Evolutionary conservation across 1,140 invertebrate genomes (phyloP), one percentile per base, ranked within the genome.

Genomic region (Uloborus diversus): DNA sequence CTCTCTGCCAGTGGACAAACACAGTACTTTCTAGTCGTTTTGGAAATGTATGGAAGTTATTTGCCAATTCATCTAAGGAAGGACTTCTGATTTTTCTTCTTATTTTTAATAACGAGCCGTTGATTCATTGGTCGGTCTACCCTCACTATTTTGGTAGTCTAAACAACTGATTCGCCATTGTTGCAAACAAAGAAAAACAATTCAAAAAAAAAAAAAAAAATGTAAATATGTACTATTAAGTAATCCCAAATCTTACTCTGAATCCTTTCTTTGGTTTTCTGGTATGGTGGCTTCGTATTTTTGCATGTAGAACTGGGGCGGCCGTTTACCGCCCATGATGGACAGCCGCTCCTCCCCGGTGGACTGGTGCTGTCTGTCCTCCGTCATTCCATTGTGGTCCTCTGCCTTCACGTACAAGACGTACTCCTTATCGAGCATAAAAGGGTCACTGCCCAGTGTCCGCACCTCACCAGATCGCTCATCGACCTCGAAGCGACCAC

Each of bases 361-460:
- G 1, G 94, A 94, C 86, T 97, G 95, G 86, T 93, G 96, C 57
- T 92, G 89, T 68, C 93, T 90, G 83, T 96, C 94, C 84, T 95
- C 94, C 13, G 95, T 91, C 71, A 94, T 90, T 27, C 95, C 95
- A 85, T 95, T 96, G 87, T 95, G 95, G 89, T 97, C 95, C 88
- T 97, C 95, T 0, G 95, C 95, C 88, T 96, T 96, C 27, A 97
- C 95, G 85, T 97, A 97, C 76, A 97, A 88, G n/a, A 97, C 95
- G 85, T 97, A 97, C 85, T 97, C 95, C 94, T 96, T 96, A 86
- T 97, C 95, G 84, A 96, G 87, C 86, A 97, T 94, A 85, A 97
- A 96, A 11, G 94, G 92, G 85, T 96, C 95, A 0, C 92, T 94
- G 42, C 95, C 95, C 49, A 94, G 89, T 0, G 95, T 97, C 13